Evolutionary conservation across 2,888 invertebrate species (phyloP).

Genomic region (Sinhomidia bicolor): DNA sequence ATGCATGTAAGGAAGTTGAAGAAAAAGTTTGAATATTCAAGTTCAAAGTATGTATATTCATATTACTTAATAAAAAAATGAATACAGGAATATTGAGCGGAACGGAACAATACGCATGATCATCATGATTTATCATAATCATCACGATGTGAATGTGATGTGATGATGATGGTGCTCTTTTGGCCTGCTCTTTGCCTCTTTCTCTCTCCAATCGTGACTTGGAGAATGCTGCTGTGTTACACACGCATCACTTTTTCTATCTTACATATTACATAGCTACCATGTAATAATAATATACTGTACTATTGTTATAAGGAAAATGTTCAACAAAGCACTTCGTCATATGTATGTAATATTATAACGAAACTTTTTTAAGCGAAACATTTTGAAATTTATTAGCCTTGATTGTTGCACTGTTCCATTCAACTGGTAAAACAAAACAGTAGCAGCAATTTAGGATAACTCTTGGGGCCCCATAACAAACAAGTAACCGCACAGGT

Average conservation of each 20-base stretch:
- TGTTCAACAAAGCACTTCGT: neutral
- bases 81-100: neutral
- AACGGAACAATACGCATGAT: slow-evolving; percentile 8
- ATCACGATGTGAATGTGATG: slow-evolving; percentile 16
- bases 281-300: neutral
- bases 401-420: slow-evolving; percentile 66
- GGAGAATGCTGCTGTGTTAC: slow-evolving; percentile 71
- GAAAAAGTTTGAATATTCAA: too few relatives aligned
- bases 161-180: slow-evolving; percentile 66
- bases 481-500: slow-evolving; percentile 38
- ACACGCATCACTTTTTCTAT: slow-evolving; percentile 19
- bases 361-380: slow-evolving; percentile 14
- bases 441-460: slow-evolving; percentile 62
- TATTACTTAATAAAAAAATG: neutral
- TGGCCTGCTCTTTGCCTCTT: slow-evolving; percentile 35
- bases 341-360: neutral
- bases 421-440: slow-evolving; percentile 52
- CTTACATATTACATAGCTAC: too few relatives aligned
- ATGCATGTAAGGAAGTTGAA: neutral
- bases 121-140: slow-evolving; percentile 47
- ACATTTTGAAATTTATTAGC: slow-evolving; percentile 70
- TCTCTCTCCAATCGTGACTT: slow-evolving; percentile 64
- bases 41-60: neutral
- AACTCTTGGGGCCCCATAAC: slow-evolving; percentile 31
- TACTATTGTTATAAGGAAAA: neutral